Percentiles rank a stretch among this genome's conserved stretches.
Conservation (phyloP, 1,140 invertebrate species). For the Thaumetopoea pityocampa region DNA sequence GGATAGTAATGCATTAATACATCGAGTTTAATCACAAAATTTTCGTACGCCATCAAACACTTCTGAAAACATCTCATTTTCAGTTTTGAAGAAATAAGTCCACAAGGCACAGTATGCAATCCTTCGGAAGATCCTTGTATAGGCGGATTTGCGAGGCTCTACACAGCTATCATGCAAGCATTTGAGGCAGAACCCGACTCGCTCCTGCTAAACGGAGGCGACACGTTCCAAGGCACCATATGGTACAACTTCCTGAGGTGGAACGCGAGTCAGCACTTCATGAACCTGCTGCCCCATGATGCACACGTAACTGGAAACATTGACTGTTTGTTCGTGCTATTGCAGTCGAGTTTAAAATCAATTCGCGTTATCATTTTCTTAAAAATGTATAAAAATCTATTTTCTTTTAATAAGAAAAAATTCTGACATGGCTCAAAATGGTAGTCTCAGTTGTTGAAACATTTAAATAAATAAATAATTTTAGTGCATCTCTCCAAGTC, state of each 20-base stretch:
- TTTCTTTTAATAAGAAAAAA: too few relatives aligned
- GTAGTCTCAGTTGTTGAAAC: too few relatives aligned
- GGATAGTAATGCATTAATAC: too few relatives aligned
- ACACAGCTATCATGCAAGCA: constrained; percentile 75
- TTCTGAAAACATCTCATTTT: not conserved
- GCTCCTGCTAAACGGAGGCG: constrained; percentile 88
- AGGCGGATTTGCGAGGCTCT: constrained; percentile 86
- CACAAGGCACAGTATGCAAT: constrained; percentile 78
- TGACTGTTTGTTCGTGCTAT: too few relatives aligned
- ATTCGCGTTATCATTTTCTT: too few relatives aligned
- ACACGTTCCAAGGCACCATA: constrained; percentile 90
- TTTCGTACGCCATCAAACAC: not conserved
- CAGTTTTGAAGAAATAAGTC: constrained; percentile 84
- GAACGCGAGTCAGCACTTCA: constrained; percentile 84
- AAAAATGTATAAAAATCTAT: too few relatives aligned
- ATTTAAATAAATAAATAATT: too few relatives aligned
- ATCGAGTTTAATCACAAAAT: too few relatives aligned
- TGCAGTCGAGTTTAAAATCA: too few relatives aligned
- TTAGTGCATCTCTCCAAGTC: too few relatives aligned
- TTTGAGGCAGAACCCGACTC: constrained; percentile 78
- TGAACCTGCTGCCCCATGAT: constrained; percentile 86
- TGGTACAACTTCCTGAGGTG: constrained; percentile 89
- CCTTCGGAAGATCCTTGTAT: constrained; percentile 71
- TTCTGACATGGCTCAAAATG: too few relatives aligned
- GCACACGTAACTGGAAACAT: constrained; percentile 87